Evolutionary conservation across 2,888 invertebrate species (phyloP), one percentile per base, ranked within the genome.

Genomic region (Microctonus hyperodae): DNA sequence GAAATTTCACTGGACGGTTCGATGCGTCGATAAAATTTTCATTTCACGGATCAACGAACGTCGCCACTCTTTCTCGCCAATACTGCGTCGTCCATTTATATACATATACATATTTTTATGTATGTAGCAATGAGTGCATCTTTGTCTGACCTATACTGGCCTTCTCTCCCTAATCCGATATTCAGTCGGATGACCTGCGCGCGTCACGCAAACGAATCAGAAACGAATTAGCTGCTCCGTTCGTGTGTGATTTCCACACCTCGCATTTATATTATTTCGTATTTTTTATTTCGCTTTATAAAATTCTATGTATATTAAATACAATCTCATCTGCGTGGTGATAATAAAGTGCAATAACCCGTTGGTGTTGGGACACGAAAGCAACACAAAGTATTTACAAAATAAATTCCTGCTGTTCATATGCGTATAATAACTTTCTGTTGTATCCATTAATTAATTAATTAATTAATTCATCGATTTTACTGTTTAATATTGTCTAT

Each of bases 11-110:
- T 74, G 57, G 73, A 56, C 75, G 75, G 72, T 73, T 74, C 73
- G 73, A 77, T 76, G 76, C 75, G 72, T 73, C 77, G 81, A 81
- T 81, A 81, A 81, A 74, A 73, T 73, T 74, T 76, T 75, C 74
- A 76, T 76, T 75, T 75, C 71, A 68, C 71, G 73, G 70, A 73
- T 73, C 75, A 70, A 69, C 73, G 70, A 60, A 20, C 70, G 48
- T 69, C 60, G 59, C 69, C 55, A 67, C 69, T 68, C 64, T 68
- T 69, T 69, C 65, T 69, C 66, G 48, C 31, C 13, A 25, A 33
- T 23, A 16, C 58, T 23, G 25, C n/a, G 13, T 13, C 58, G 9
- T 11, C 13, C n/a, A 28, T 1, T 16, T 9, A 1, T 5, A n/a
- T 44, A 6, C 16, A 44, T 7, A 44, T 44, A 44, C 6, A 6